Evolutionary conservation across 2,888 invertebrate genomes (phyloP), one percentile per base, ranked within the genome.

Genomic region (Aelia acuminata): DNA sequence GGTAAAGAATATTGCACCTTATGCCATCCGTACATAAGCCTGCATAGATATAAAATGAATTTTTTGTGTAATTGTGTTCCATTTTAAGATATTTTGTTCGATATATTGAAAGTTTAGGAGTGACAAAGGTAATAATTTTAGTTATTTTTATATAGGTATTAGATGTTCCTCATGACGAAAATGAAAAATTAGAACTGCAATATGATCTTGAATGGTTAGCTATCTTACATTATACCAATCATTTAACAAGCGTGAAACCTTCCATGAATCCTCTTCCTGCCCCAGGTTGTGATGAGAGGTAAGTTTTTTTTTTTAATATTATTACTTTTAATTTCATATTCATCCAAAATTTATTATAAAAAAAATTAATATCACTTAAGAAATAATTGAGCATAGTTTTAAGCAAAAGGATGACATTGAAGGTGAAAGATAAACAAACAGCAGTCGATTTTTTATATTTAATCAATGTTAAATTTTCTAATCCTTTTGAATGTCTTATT

Each of bases 201-300:
- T 96, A 97, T 92, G 99, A 99, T 93, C 93, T 95, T n/a, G 98
- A 99, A 92, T 99, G 99, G 99, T 93, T 99, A 89, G 95, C 97
- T 18, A 94, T 99, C 91, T 93, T 99, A 84, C 95, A 95, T 91
- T 94, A 94, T 90, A 99, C 99, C 1, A 97, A 99, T 93, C 97
- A 98, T 93, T 94, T 99, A 84, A 92, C 97, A 80, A 96, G 95
- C 91, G 94, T 96, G 0, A 96, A 95, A 91, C 94, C 93, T 91
- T 92, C 93, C 18, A 94, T 94, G 84, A 94, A 95, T 91, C 97
- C 96, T 91, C 95, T 98, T 95, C 98, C 98, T 0, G 97, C 97
- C 15, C 95, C 95, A 57, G 95, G 95, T 57, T 93, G 94, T 43
- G 93, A 93, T 90, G 95, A 95, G 91, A 95, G 96, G 94, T 95